These are phyloP conservation scores for Perithous albicinctus DNA, from an alignment of 2,888 invertebrate genomes.

Conservation along the genomic window DNA sequence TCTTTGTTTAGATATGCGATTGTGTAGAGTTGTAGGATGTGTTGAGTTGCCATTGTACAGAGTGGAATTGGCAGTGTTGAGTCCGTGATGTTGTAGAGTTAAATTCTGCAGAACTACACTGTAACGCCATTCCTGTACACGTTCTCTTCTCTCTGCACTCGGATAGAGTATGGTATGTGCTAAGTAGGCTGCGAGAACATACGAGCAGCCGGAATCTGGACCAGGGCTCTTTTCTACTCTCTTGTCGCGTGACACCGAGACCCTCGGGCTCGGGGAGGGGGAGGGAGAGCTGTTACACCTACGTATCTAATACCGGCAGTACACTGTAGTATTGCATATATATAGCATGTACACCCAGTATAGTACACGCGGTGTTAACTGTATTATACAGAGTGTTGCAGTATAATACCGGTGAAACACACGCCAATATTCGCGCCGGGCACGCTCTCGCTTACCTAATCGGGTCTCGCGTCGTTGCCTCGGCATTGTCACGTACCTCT, in stretches of 20 bases:
- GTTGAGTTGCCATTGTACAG: no score
- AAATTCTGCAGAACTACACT: no score
- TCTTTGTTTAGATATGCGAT: no score
- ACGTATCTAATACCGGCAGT: slow-evolving; percentile 23
- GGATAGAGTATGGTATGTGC: neutral
- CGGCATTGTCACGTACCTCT: slow-evolving; percentile 72
- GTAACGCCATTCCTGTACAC: neutral
- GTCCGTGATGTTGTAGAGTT: no score
- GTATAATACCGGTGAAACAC: slow-evolving; percentile 60
- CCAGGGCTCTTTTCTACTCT: slow-evolving; percentile 63
- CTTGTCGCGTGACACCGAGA: slow-evolving; percentile 69
- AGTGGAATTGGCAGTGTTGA: no score
- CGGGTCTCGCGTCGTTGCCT: slow-evolving; percentile 74
- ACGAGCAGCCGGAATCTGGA: slow-evolving; percentile 69
- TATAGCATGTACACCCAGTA: slow-evolving; percentile 20
- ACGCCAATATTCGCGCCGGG: slow-evolving; percentile 66
- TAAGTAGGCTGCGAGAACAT: slow-evolving; percentile 71
- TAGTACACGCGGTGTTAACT: slow-evolving; percentile 40
- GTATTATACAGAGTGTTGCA: slow-evolving; percentile 39
- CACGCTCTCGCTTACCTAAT: slow-evolving; percentile 78
- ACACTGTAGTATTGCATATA: slow-evolving; percentile 13
- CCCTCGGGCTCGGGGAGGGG: slow-evolving; percentile 50
- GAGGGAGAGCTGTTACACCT: slow-evolving; percentile 42
- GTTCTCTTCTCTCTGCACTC: neutral
- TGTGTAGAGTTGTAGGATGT: no score